Base-by-base conservation (phyloP, 2,888 invertebrate genomes). In the Herminia tarsipennalis region DNA sequence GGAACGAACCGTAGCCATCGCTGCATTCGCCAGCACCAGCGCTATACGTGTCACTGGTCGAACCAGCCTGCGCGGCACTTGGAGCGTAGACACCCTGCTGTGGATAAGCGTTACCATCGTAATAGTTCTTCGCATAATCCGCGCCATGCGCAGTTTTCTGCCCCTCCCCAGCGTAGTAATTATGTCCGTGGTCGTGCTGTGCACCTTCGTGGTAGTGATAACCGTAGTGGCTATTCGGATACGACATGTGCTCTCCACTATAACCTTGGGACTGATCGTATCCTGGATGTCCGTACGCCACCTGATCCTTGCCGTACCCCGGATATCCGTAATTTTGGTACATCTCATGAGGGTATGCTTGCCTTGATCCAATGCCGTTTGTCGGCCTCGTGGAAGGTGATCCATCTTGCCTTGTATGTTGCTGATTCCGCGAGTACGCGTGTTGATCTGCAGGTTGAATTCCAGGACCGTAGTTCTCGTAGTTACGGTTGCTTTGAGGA, bases 1-100 rank as follows among this genome's bases (percentile, higher is more conserved):
- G 94, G 80, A 94, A 95, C 46, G 93, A 94, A 62, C 93, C 94
- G 78, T 95, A 95, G 51, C 92, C 93, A 47, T 95, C 95, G 50
- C 88, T 92, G 55, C 93, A 93, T 60, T 95, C 95, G 30, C 77
- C 75, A 45, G 74, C 67, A 10, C 85, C 55, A 21, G 46, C 36
- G 32, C 21, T 36, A 54, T 84, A 87, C 8, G 77, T 69, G 47
- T 83, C 92, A 10, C 88, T 84, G 5, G 93, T 90, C 28, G 92
- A 76, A 32, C 66, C 78, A 41, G 70, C 78, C 48, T 76, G 76
- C 3, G 75, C 48, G 3, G 58, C 61, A 3, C 70, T 69, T 1
- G 78, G 66, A 13, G 47, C 70, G 20, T 76, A 73, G 2, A 52
- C 60, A 38, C 90, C 92, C 53, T 70, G 75, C 66, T 63, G 83